phyloP scores from a whole-genome alignment of 2,113 vertebrate species.

The Crotalus tigris region DNA sequence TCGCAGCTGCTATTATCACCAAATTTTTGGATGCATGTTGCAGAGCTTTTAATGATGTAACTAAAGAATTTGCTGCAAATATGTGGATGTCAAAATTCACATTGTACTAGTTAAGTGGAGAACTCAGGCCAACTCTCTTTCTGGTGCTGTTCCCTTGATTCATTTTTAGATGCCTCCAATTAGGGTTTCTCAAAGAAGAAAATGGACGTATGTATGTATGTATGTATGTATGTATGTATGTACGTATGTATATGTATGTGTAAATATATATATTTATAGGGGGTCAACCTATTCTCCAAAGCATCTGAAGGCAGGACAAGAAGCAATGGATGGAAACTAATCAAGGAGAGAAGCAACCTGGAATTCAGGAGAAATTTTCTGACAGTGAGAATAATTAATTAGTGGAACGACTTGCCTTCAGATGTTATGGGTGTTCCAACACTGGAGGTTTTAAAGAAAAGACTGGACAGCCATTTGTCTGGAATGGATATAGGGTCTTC shows the following conservation, averaged over 20 bases:
- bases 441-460: background rate
- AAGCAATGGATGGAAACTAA: background rate
- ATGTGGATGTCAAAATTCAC: background rate
- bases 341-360: background rate
- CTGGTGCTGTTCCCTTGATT: background rate
- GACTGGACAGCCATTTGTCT: background rate
- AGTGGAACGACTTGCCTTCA: background rate
- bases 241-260: no score
- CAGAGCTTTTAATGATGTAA: background rate
- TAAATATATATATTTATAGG: no score
- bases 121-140: background rate
- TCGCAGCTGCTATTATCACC: background rate
- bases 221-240: no score
- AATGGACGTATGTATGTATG: background rate
- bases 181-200: background rate
- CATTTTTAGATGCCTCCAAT: background rate
- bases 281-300: no score
- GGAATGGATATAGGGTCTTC: background rate
- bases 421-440: background rate
- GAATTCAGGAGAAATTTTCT: background rate
- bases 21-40: background rate
- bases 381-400: background rate
- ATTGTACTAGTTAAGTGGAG: background rate
- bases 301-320: background rate
- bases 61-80: background rate